Percentiles rank a stretch among this genome's conserved stretches.
These are phyloP conservation scores for Phocides pigmalion DNA, from an alignment of 1,140 invertebrate genomes.

Conservation along the genomic window DNA sequence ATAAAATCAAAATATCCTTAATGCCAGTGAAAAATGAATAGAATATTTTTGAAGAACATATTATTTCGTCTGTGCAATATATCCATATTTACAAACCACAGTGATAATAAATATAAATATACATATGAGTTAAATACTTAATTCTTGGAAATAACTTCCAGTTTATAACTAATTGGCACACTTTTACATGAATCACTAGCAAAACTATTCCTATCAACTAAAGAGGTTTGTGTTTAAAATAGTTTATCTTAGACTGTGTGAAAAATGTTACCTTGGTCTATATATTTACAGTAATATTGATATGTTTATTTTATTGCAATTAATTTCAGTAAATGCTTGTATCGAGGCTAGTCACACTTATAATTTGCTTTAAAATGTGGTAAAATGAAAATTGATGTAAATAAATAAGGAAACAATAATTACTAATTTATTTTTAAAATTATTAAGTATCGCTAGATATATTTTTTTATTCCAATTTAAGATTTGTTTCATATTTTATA, in stretches of 20 bases:
- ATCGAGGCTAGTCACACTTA: slow-evolving; percentile 13
- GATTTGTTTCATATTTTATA: too few species aligned
- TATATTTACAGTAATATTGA: slow-evolving; percentile 38
- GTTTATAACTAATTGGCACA: slow-evolving; percentile 79
- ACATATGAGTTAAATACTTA: slow-evolving; percentile 34
- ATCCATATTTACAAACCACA: slow-evolving; percentile 16
- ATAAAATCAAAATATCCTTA: too few species aligned
- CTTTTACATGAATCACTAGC: slow-evolving; percentile 80
- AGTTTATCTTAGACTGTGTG: background rate
- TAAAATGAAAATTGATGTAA: too few species aligned
- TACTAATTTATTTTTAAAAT: too few species aligned
- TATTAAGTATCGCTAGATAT: too few species aligned
- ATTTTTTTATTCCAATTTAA: too few species aligned
- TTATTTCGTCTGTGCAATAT: background rate
- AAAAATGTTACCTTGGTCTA: too few species aligned
- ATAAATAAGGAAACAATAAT: too few species aligned
- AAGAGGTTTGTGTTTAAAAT: slow-evolving; percentile 52
- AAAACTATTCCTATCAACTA: slow-evolving; percentile 75
- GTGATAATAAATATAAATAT: slow-evolving; percentile 34
- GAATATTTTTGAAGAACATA: too few species aligned
- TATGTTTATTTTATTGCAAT: slow-evolving; percentile 53
- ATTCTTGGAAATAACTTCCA: slow-evolving; percentile 34
- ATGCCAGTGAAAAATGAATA: too few species aligned
- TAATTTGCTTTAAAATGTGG: too few species aligned
- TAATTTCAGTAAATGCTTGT: slow-evolving; percentile 31